These are phyloP conservation scores for Engraulis encrasicolus DNA, from an alignment of 2,113 vertebrate species.

Conservation along the genomic window DNA sequence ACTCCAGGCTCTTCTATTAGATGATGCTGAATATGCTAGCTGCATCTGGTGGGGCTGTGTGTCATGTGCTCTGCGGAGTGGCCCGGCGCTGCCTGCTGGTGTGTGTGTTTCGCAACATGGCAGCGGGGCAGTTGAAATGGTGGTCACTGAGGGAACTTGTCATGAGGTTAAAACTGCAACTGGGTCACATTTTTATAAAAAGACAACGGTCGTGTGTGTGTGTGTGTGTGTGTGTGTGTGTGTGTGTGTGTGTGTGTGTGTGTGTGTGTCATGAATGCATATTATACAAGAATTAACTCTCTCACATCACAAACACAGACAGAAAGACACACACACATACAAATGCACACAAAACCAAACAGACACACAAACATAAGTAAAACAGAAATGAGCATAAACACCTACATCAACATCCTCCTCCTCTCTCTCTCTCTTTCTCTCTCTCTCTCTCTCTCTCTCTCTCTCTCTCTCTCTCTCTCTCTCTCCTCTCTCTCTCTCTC, in stretches of 20 bases:
- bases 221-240: not conserved
- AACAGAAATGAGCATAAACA: not conserved
- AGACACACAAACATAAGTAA: not conserved
- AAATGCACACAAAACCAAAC: not conserved
- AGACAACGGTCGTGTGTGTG: not conserved
- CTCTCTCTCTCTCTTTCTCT: no score
- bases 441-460: no score
- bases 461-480: no score
- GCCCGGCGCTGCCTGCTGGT: not conserved
- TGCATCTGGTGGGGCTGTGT: not conserved
- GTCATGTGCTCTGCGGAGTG: not conserved
- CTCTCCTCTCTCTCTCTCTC: no score
- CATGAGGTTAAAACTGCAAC: not conserved
- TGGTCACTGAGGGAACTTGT: not conserved
- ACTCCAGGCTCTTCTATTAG: no score
- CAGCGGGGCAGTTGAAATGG: not conserved
- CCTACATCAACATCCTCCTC: not conserved
- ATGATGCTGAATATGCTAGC: not conserved
- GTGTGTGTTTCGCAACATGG: not conserved
- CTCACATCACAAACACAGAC: not conserved
- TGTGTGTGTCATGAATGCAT: not conserved
- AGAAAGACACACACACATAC: not conserved
- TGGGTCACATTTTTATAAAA: constrained; percentile 1
- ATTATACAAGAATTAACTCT: not conserved
- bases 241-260: not conserved